phyloP scores from a whole-genome alignment of 2,113 vertebrate species.

The Hiodon tergisus region DNA sequence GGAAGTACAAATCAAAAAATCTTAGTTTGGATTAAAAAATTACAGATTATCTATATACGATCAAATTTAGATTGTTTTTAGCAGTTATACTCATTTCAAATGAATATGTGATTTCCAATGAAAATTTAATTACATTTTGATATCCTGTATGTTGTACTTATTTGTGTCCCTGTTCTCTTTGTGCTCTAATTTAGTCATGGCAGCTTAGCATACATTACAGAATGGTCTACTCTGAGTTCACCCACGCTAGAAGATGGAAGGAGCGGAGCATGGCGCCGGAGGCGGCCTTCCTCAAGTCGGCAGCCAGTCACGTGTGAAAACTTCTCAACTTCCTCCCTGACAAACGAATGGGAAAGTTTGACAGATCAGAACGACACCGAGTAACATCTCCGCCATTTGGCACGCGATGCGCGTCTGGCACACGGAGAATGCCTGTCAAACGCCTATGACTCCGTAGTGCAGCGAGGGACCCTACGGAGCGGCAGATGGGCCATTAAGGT shows the following conservation, averaged over 20 bases:
- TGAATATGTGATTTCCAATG: background rate
- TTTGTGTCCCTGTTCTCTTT: constrained; percentile 60
- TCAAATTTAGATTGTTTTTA: background rate
- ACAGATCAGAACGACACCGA: constrained; percentile 93
- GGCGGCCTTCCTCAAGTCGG: constrained; percentile 58
- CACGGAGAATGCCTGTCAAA: constrained; percentile 99
- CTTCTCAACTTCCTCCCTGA: constrained; percentile 78
- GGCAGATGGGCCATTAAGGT: constrained; percentile 99
- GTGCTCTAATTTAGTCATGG: constrained; percentile 60
- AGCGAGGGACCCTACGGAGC: constrained; percentile 98
- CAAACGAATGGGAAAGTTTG: constrained; percentile 87
- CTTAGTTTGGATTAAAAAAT: background rate
- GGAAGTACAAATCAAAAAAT: background rate
- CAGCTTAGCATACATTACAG: constrained; percentile 42
- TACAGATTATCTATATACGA: background rate
- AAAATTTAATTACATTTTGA: constrained; percentile 9
- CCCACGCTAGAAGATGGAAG: background rate
- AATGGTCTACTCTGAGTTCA: background rate
- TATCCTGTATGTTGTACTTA: constrained; percentile 41
- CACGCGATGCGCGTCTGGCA: constrained; percentile 90
- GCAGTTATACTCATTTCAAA: background rate
- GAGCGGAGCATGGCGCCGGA: background rate
- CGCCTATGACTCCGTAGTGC: constrained; percentile 97
- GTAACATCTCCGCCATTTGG: constrained; percentile 96
- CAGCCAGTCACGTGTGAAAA: constrained; percentile 75